A percentile compares a stretch with the other conserved stretches of the same genome.
These are phyloP conservation scores for Chitala chitala DNA, from an alignment of 2,113 vertebrate genomes.

Conservation along the genomic window DNA sequence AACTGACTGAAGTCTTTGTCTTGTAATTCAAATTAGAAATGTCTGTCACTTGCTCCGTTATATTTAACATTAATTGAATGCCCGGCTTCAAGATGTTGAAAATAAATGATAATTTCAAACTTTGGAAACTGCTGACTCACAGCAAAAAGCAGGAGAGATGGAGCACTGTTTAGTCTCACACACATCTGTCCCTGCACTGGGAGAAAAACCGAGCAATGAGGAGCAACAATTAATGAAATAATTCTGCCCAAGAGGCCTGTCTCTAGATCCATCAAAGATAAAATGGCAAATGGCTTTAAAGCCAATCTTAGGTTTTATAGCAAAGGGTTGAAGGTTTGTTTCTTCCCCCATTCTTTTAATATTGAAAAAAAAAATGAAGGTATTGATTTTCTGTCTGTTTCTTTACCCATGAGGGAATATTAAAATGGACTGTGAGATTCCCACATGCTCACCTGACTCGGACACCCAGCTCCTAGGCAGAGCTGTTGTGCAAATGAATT, in stretches of 20 bases:
- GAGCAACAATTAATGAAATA: constrained; percentile 46
- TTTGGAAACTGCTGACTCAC: constrained; percentile 13
- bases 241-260: constrained; percentile 39
- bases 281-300: constrained; percentile 48
- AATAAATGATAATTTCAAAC: constrained; percentile 14
- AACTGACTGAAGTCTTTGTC: not conserved
- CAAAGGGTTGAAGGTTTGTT: constrained; percentile 39
- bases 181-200: constrained; percentile 24
- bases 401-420: constrained; percentile 53
- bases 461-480: constrained; percentile 25
- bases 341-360: constrained; percentile 49
- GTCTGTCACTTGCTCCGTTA: not conserved
- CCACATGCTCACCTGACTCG: constrained; percentile 32
- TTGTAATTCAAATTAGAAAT: constrained; percentile 3
- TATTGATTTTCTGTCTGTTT: constrained; percentile 62
- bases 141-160: not conserved
- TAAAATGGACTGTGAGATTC: constrained; percentile 54
- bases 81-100: not conserved
- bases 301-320: constrained; percentile 47
- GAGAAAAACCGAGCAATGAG: constrained; percentile 5
- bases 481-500: constrained; percentile 31
- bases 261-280: constrained; percentile 37
- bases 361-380: constrained; percentile 55
- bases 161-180: not conserved
- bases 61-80: constrained; percentile 1